Conservation (phyloP, 2,888 invertebrate genomes). For the Eueremaeus valkanovi region DNA sequence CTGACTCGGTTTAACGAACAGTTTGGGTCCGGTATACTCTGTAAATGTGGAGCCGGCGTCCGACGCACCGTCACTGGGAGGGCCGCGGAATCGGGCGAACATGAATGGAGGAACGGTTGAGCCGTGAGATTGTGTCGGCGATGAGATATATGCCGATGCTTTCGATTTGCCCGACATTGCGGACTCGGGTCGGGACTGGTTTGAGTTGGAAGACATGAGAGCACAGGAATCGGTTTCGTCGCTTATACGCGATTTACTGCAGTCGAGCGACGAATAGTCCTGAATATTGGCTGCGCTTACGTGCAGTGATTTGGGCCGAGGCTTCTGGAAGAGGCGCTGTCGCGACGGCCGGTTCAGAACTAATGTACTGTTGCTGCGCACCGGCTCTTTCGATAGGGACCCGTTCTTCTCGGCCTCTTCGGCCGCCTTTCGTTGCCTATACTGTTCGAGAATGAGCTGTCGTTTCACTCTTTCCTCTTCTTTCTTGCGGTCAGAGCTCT, state of each 20-base stretch:
- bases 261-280: constrained; percentile 36
- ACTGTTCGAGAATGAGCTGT: constrained; percentile 82
- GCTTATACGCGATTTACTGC: constrained; percentile 20
- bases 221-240: constrained; percentile 41
- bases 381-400: constrained; percentile 21
- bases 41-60: constrained; percentile 46
- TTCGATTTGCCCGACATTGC: constrained; percentile 38
- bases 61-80: constrained; percentile 47
- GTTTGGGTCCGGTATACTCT: constrained; percentile 68
- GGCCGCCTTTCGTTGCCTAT: constrained; percentile 85
- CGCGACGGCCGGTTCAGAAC: constrained; percentile 34
- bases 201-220: constrained; percentile 11
- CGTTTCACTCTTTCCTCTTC: constrained; percentile 83
- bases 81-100: constrained; percentile 40
- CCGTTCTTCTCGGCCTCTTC: constrained; percentile 68
- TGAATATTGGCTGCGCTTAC: constrained; percentile 59
- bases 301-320: constrained; percentile 84
- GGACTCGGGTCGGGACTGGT: constrained; percentile 37
- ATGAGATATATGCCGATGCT: constrained; percentile 19
- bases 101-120: constrained; percentile 24
- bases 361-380: constrained; percentile 40
- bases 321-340: constrained; percentile 50
- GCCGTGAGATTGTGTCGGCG: constrained; percentile 31
- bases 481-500: constrained; percentile 62
- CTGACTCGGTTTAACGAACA: constrained; percentile 94